Evolutionary conservation across 2,888 invertebrate genomes (phyloP), one percentile per base, ranked within the genome.

Genomic region (Cataglyphis cursor): DNA sequence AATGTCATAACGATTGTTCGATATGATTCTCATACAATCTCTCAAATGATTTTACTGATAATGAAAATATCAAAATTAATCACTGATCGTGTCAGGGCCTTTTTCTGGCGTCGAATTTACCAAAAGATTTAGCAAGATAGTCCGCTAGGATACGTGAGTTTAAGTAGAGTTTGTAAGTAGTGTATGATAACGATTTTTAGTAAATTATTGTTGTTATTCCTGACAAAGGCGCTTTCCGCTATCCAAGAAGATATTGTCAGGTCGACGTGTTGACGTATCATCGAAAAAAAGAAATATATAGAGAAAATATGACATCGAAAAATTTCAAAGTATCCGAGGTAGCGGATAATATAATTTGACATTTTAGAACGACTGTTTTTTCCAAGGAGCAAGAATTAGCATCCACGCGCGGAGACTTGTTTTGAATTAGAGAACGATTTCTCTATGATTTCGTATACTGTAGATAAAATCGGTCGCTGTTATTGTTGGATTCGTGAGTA

Each of bases 141-240:
- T 83, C 80, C 18, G 66, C 81, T 92, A 92, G 83, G 59, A 62
- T 80, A 89, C 82, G 78, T 90, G 91, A 90, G 59, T 89, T 83
- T 94, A 94, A 93, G 92, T 94, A 94, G 90, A 90, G 41, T 89
- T 84, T 94, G 93, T 94, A 94, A 93, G 92, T 94, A 94, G 93
- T 94, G 93, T 94, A 94, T 88, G 89, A 94, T 93, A 94, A 93
- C 86, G 83, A 85, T 90, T 92, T 48, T 51, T 12, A 93, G 90
- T 93, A 92, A 94, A 93, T 93, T 94, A 94, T 93, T 93, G 86
- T 81, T 57, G 81, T 84, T 80, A 59, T 57, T 72, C 35, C 59
- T 80, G 72, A 35, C 78, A 24, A 35, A 8, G 8, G 51, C n/a
- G 51, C n/a, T 51, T 51, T n/a, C 73, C 35, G 78, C 24, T 48